phyloP scores from a whole-genome alignment of 2,797 vertebrate species.

The Thunnus albacares region DNA sequence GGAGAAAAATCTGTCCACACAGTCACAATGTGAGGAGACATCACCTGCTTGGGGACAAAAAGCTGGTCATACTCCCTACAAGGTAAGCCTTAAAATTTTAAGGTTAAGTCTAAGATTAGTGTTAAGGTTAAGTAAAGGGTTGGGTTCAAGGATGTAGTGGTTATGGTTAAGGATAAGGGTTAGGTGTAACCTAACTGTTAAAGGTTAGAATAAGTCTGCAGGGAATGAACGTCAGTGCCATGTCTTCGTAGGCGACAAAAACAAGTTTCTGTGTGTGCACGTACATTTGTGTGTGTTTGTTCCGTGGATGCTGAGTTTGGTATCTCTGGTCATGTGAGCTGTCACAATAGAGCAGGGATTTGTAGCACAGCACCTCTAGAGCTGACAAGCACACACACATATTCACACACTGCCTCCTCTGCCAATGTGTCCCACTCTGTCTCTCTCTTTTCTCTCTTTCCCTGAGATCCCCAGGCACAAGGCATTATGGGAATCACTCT shows the following conservation, averaged over 20 bases:
- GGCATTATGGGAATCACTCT: slow-evolving; percentile 83
- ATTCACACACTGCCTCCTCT: slow-evolving; percentile 23
- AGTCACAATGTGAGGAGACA: neutral
- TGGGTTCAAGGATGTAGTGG: neutral
- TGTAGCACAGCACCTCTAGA: slow-evolving; percentile 53
- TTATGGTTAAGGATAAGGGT: neutral
- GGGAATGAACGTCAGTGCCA: neutral
- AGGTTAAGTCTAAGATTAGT: neutral
- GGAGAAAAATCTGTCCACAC: too few species aligned
- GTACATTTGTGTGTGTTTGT: neutral
- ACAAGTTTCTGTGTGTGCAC: neutral
- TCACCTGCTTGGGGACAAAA: neutral
- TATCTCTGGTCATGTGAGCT: slow-evolving; percentile 65
- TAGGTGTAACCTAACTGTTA: neutral
- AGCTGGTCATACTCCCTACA: neutral
- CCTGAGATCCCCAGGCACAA: slow-evolving; percentile 79
- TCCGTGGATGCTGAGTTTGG: slow-evolving; percentile 47
- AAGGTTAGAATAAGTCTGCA: neutral
- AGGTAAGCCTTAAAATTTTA: neutral
- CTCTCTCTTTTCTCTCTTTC: slow-evolving; percentile 55
- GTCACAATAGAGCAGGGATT: slow-evolving; percentile 60
- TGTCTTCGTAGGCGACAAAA: neutral
- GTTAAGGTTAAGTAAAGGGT: neutral
- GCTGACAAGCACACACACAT: slow-evolving; percentile 34
- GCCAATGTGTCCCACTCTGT: slow-evolving; percentile 53